Percentiles rank a stretch among this genome's conserved stretches.
Evolutionary conservation across 2,888 invertebrate species (phyloP).

Genomic region (Apantesis nais): DNA sequence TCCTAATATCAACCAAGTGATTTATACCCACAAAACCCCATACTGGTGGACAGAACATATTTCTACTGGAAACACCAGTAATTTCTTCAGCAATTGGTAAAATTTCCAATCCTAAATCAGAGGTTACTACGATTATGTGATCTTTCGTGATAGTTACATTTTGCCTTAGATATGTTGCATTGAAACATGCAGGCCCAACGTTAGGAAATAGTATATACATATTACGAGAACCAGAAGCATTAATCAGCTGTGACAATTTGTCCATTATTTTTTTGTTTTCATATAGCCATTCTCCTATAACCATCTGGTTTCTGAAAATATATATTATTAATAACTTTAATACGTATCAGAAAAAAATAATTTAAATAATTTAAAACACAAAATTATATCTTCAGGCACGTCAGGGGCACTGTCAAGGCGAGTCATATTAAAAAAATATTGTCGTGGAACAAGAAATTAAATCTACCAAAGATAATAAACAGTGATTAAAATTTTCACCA

Average conservation of each 20-base stretch:
- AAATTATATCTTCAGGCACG: too few relatives aligned
- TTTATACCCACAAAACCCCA: slow-evolving; percentile 87
- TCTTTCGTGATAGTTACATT: slow-evolving; percentile 66
- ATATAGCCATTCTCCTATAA: slow-evolving; percentile 73
- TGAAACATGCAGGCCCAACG: slow-evolving; percentile 85
- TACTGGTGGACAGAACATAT: slow-evolving; percentile 86
- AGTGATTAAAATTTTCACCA: too few relatives aligned
- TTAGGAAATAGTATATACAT: slow-evolving; percentile 84
- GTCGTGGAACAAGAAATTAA: too few relatives aligned
- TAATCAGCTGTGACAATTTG: slow-evolving; percentile 77
- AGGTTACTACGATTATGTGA: slow-evolving; percentile 85
- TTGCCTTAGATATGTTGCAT: slow-evolving; percentile 80
- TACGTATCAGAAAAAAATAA: neutral
- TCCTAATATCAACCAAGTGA: slow-evolving; percentile 82
- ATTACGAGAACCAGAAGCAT: slow-evolving; percentile 74
- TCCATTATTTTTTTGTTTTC: slow-evolving; percentile 69
- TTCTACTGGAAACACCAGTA: slow-evolving; percentile 73
- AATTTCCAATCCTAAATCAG: slow-evolving; percentile 83
- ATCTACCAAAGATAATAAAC: too few relatives aligned
- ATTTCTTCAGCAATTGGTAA: slow-evolving; percentile 71
- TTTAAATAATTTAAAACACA: too few relatives aligned
- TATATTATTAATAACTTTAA: neutral
- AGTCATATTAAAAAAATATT: too few relatives aligned
- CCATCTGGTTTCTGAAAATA: slow-evolving; percentile 55
- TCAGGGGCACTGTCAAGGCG: too few relatives aligned